phyloP scores from a whole-genome alignment of 2,797 vertebrate species.

The Galaxias olidus region DNA sequence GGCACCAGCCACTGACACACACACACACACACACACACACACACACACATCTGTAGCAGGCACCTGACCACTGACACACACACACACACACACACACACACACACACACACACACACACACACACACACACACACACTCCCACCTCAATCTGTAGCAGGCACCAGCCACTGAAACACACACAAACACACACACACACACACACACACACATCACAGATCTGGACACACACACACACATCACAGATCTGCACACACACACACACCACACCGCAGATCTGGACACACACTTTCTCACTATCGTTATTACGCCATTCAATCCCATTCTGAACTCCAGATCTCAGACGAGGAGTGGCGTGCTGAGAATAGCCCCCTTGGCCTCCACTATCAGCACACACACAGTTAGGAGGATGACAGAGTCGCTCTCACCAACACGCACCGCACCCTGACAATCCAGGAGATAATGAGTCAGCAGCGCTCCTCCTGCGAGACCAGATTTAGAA shows the following conservation, averaged over 20 bases:
- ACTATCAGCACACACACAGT: no score
- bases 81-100: slow-evolving; percentile 44
- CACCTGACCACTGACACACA: slow-evolving; percentile 10
- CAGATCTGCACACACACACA: no score
- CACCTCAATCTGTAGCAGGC: no score
- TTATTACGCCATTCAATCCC: no score
- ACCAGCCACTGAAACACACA: neutral
- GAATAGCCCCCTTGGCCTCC: neutral
- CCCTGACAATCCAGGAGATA: slow-evolving; percentile 6
- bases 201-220: no score
- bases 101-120: slow-evolving; percentile 27
- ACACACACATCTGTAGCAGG: slow-evolving; percentile 41
- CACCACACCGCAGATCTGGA: no score
- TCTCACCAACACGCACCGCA: slow-evolving; percentile 3
- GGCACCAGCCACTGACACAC: slow-evolving; percentile 47
- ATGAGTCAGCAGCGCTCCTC: slow-evolving; percentile 13
- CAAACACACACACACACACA: neutral
- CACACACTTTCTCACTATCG: no score
- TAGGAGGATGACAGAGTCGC: neutral
- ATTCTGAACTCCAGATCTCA: no score
- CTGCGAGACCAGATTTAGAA: slow-evolving; percentile 27
- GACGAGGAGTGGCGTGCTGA: neutral
- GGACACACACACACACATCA: no score
- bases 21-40: slow-evolving; percentile 33
- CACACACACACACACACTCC: slow-evolving; percentile 37